phyloP scores from a whole-genome alignment of 2,113 vertebrate species.

The Setophaga petechia region DNA sequence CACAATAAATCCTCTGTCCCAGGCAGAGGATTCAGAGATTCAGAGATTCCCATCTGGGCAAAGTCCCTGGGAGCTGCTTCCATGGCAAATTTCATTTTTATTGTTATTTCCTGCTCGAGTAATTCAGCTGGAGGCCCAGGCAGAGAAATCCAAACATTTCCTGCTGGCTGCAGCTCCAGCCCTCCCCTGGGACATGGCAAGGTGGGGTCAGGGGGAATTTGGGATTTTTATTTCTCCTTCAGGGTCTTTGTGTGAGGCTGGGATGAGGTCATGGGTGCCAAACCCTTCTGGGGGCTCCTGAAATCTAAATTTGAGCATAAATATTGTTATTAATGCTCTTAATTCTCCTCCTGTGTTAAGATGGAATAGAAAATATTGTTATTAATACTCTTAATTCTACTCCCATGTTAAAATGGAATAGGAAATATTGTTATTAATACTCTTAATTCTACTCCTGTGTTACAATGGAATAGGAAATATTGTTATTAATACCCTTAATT shows the following conservation, averaged over 20 bases:
- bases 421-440: background rate
- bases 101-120: slow-evolving; percentile 35
- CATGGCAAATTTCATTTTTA: background rate
- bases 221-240: background rate
- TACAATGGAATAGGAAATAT: too few relatives aligned
- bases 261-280: background rate
- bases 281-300: background rate
- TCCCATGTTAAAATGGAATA: too few relatives aligned
- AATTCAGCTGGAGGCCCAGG: background rate
- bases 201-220: background rate
- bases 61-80: background rate
- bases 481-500: too few relatives aligned
- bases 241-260: background rate
- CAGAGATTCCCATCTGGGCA: background rate
- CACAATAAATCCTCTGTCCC: too few relatives aligned
- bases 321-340: too few relatives aligned
- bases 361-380: too few relatives aligned
- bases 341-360: too few relatives aligned
- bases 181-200: background rate
- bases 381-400: too few relatives aligned
- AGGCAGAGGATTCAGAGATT: background rate
- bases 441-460: too few relatives aligned
- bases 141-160: background rate
- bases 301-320: background rate
- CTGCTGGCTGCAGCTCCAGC: background rate